phyloP scores from a whole-genome alignment of 2,888 invertebrate species.

The Malthinus seriepunctatus region DNA sequence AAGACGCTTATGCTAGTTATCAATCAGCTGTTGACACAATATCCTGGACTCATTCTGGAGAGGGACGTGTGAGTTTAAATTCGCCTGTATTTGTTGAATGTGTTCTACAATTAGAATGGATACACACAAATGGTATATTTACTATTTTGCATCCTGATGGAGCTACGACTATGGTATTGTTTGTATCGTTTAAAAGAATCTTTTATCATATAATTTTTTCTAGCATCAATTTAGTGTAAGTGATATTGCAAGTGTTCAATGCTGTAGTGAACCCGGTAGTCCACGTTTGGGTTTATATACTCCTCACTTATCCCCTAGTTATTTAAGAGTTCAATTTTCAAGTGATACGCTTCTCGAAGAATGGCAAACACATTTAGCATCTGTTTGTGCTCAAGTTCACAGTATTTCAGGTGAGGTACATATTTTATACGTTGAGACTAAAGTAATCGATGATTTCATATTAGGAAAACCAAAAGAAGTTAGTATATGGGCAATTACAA shows the following conservation, averaged over 20 bases:
- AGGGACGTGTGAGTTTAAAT: slow-evolving; percentile 62
- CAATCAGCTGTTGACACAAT: slow-evolving; percentile 81
- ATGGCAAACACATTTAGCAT: slow-evolving; percentile 82
- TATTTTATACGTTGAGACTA: no score
- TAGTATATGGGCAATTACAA: slow-evolving; percentile 79
- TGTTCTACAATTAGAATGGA: slow-evolving; percentile 81
- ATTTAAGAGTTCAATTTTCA: slow-evolving; percentile 76
- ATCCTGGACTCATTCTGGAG: slow-evolving; percentile 84
- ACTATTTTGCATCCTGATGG: slow-evolving; percentile 79
- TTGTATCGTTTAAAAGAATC: neutral
- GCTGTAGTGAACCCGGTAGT: slow-evolving; percentile 79
- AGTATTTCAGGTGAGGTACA: slow-evolving; percentile 41
- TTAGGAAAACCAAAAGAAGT: slow-evolving; percentile 68
- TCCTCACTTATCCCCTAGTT: slow-evolving; percentile 63
- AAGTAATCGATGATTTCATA: slow-evolving; percentile 1
- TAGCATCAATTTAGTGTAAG: slow-evolving; percentile 71
- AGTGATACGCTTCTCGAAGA: slow-evolving; percentile 87
- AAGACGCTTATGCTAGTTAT: slow-evolving; percentile 56
- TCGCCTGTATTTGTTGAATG: slow-evolving; percentile 70
- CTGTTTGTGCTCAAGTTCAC: slow-evolving; percentile 54
- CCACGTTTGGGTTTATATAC: slow-evolving; percentile 77
- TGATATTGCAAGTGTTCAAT: slow-evolving; percentile 76
- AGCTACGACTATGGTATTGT: slow-evolving; percentile 69
- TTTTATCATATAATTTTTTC: slow-evolving; percentile 33
- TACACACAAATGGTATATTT: slow-evolving; percentile 68